These are phyloP conservation scores for Trididemnum miniatum DNA, from an alignment of 23 tunicate species.

Conservation along the genomic window DNA sequence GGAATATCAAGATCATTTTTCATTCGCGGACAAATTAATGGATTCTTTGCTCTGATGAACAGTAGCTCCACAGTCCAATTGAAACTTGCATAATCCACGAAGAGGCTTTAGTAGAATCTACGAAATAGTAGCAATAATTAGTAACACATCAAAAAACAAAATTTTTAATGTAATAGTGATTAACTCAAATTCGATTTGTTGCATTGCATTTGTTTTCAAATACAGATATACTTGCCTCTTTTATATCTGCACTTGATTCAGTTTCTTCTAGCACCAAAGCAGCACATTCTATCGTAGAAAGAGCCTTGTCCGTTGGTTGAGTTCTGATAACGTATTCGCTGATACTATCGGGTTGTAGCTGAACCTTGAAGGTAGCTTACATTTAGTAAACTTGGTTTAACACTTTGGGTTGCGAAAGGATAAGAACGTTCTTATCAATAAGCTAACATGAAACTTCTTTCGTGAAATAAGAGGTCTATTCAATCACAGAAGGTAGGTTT, in stretches of 20 bases:
- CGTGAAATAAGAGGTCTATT: too few species aligned
- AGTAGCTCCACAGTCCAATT: slow-evolving; percentile 74
- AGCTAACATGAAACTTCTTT: too few species aligned
- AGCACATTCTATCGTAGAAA: slow-evolving; percentile 90
- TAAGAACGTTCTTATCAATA: too few species aligned
- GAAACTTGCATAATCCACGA: slow-evolving; percentile 75
- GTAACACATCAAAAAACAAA: background rate
- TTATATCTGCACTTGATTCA: slow-evolving; percentile 43
- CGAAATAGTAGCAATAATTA: background rate
- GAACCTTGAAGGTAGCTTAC: too few species aligned
- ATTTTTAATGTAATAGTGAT: background rate
- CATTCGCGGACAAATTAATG: too few species aligned
- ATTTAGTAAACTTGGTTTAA: too few species aligned
- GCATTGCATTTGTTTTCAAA: background rate
- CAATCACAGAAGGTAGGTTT: too few species aligned
- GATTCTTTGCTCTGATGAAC: slow-evolving; percentile 78
- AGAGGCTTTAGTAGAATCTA: slow-evolving; percentile 74
- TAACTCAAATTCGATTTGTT: background rate
- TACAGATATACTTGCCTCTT: slow-evolving; percentile 63
- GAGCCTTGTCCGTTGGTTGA: slow-evolving; percentile 76
- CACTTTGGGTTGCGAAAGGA: too few species aligned
- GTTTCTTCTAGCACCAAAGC: slow-evolving; percentile 58
- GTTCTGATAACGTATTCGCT: slow-evolving; percentile 91
- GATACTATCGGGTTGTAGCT: slow-evolving; percentile 1
- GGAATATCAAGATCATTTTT: too few species aligned